Base-by-base conservation (phyloP, 1,140 invertebrate genomes). In the Mercenaria mercenaria region DNA sequence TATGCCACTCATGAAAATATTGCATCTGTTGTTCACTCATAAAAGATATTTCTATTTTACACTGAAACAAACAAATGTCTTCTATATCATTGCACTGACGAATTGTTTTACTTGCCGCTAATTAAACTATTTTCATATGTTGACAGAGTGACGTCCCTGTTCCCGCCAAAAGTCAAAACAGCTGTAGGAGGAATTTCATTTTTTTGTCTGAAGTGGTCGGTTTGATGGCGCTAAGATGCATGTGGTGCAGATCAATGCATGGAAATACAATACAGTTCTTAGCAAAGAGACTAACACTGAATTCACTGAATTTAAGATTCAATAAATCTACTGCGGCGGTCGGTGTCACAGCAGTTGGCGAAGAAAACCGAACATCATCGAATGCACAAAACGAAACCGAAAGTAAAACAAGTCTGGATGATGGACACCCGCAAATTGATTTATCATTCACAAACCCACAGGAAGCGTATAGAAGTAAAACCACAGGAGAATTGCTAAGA, bases 401-500 rank as follows among this genome's bases (percentile, higher is more conserved):
- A 79, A 74, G 11, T 74, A 56, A 20, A 39, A 43, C 0, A 3
- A 34, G 0, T 13, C 23, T 0, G 23, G 69, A 47, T 34, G 82
- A 90, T 32, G 89, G 76, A 1, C 82, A 90, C 32, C 89, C 89
- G 20, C 10, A 79, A 13, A 29, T 92, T 47, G 99, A 99, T 96
- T 97, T 99, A 82, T 97, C 97, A 90, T 99, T 97, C 93, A 94
- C 95, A 50, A 97, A 97, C 94, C 96, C 96, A 3, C 92, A 96
- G 90, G 96, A 97, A 89, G 96, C 96, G 0, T 96, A 96, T 89
- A 94, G 95, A 83, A 99, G 98, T 96, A 99, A 99, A 97, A 99
- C 98, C 82, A 99, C 98, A 85, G 97, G 97, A 1, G 99, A 99
- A 96, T 97, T 99, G 67, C 92, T 99, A 13, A 97, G 99, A 88